phyloP scores from a whole-genome alignment of 2,888 invertebrate genomes.

The Rutpela maculata region DNA sequence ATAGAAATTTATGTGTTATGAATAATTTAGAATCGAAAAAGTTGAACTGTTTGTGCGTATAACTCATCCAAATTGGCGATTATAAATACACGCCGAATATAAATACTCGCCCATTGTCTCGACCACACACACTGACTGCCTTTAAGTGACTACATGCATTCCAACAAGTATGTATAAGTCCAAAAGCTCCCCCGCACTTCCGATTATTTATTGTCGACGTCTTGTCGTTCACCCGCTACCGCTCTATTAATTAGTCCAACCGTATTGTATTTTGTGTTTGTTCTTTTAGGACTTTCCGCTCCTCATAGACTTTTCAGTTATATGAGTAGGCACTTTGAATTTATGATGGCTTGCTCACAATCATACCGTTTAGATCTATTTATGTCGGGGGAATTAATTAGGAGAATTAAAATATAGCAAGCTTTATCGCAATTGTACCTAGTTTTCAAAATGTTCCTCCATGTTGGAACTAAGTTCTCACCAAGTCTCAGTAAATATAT shows the following conservation, averaged over 20 bases:
- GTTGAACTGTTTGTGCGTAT: conserved; percentile 67
- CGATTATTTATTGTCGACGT: conserved; percentile 55
- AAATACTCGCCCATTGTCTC: conserved; percentile 66
- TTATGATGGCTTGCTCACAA: conserved; percentile 37
- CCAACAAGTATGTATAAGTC: conserved; percentile 37
- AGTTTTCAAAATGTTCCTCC: no score
- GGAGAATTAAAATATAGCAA: background rate
- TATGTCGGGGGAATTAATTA: background rate
- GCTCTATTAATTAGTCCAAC: conserved; percentile 55
- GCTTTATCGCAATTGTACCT: no score
- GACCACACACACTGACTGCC: conserved; percentile 64
- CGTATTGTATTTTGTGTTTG: conserved; percentile 30
- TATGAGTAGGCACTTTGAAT: conserved; percentile 32
- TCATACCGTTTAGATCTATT: background rate
- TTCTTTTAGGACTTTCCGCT: conserved; percentile 16
- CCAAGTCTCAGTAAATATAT: no score
- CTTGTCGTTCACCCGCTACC: conserved; percentile 55
- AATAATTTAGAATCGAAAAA: conserved; percentile 69
- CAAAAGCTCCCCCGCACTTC: conserved; percentile 51
- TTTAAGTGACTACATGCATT: conserved; percentile 44
- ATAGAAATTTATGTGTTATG: conserved; percentile 71
- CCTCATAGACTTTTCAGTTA: conserved; percentile 41
- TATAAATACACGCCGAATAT: conserved; percentile 68
- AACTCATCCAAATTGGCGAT: conserved; percentile 71
- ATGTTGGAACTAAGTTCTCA: no score